Conservation (phyloP, 2,113 vertebrate genomes). For the Neotragus pygmaeus region DNA sequence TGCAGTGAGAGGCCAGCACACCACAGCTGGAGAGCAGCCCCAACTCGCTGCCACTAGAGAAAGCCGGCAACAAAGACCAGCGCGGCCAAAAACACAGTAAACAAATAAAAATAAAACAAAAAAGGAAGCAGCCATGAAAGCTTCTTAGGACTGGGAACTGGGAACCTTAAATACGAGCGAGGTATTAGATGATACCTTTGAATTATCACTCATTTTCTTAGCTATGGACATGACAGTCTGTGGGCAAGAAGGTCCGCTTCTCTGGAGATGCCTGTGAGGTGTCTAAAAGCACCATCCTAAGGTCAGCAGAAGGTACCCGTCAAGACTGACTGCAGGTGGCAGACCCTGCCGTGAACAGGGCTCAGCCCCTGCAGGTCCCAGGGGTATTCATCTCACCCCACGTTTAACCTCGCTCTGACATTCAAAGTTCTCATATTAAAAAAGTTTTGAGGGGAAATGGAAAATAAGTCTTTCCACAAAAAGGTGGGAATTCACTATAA, state of each 20-base stretch:
- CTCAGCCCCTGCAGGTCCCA: neutral
- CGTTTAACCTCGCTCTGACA: neutral
- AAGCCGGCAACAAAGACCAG: neutral
- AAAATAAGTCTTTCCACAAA: neutral
- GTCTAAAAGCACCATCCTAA: neutral
- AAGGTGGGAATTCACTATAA: neutral
- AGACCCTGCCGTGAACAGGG: neutral
- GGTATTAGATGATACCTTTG: too few species aligned
- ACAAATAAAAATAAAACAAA: neutral
- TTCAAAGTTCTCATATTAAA: neutral
- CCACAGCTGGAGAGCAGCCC: neutral
- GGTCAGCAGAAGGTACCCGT: neutral
- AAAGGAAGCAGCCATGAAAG: neutral
- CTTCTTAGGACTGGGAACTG: neutral
- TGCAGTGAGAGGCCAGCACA: neutral
- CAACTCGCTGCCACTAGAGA: neutral
- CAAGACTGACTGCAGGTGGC: neutral
- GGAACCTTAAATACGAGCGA: neutral
- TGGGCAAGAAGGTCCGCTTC: neutral
- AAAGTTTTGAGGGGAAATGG: neutral
- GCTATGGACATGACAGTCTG: neutral
- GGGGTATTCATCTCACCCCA: neutral
- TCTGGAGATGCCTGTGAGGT: neutral
- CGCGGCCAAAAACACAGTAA: neutral
- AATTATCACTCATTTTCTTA: neutral